Conservation (phyloP, 1,140 invertebrate species). For the Acromyrmex heyeri region DNA sequence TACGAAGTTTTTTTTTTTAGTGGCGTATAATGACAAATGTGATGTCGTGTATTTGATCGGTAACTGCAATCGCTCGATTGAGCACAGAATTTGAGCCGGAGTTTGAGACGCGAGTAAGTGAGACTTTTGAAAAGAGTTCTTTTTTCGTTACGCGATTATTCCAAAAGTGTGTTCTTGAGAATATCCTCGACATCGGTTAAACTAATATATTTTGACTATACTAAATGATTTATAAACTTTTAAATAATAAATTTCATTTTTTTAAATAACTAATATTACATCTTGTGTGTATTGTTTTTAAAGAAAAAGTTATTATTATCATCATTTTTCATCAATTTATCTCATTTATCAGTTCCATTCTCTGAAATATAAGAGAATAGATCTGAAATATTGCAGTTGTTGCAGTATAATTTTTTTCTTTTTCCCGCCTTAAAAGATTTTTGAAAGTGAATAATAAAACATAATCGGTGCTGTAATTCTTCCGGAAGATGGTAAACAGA, state of each 20-base stretch:
- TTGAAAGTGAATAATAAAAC: not conserved
- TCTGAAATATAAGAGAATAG: not conserved
- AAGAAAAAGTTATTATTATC: not conserved
- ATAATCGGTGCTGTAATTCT: not conserved
- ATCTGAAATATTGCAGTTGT: not conserved
- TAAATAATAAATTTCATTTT: not conserved
- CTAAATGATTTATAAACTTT: not conserved
- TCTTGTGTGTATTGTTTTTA: not conserved
- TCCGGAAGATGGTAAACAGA: slow-evolving; percentile 53
- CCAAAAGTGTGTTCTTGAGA: not conserved
- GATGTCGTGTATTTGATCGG: slow-evolving; percentile 38
- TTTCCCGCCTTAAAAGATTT: not conserved
- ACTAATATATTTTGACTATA: not conserved
- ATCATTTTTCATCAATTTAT: not conserved
- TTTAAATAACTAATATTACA: not conserved
- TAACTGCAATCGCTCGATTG: not conserved
- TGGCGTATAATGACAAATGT: slow-evolving; percentile 15
- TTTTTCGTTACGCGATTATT: not conserved
- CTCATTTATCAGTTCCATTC: not conserved
- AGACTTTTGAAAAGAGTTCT: not conserved
- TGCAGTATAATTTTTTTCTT: not conserved
- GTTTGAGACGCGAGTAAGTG: slow-evolving; percentile 17
- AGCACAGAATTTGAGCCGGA: not conserved
- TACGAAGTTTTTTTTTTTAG: slow-evolving; percentile 16
- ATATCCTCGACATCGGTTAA: not conserved